Base-by-base conservation (phyloP, 2,888 invertebrate genomes). In the Helobdella robusta region DNA sequence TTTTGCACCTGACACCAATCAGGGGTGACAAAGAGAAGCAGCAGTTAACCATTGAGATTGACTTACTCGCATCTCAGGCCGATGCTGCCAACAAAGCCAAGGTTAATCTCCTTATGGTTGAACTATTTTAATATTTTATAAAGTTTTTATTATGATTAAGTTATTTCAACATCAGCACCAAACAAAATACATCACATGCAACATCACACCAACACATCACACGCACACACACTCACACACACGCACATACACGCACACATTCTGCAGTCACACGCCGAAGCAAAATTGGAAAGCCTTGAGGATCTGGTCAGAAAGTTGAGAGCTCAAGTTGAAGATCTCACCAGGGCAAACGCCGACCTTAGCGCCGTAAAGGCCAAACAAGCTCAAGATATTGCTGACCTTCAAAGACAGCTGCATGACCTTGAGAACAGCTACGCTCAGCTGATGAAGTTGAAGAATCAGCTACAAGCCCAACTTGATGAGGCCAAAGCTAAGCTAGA, bases 1-100 rank as follows among this genome's bases (percentile, higher is more conserved):
- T n/a, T n/a, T n/a, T n/a, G n/a, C n/a, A n/a, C n/a, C n/a, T n/a
- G n/a, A n/a, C n/a, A n/a, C n/a, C n/a, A n/a, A n/a, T n/a, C 83
- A 98, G 97, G 84, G 84, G 89, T 80, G 98, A 98, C 83, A 98
- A 98, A 83, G 98, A 99, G 81, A 97, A 95, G 83, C 85, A 89
- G 78, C 92, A 93, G 84, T 91, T 97, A 85, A 93, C 97, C 83
- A 86, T 91, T 78, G 98, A 98, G 84, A 90, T 98, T 71, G 97
- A 95, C 84, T 93, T 94, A 83, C 85, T 97, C 74, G 85, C 95
- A 80, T 87, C 92, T 76, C 93, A 94, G 84, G 87, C 95, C 77
- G 98, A 98, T 82, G 86, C 86, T 74, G 84, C 89, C 75, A 90
- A 86, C 83, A 97, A 97, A 84, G 95, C 95, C 79, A 92, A 89